These are phyloP conservation scores for Diabrotica virgifera DNA, from an alignment of 1,140 invertebrate genomes.

Conservation along the genomic window DNA sequence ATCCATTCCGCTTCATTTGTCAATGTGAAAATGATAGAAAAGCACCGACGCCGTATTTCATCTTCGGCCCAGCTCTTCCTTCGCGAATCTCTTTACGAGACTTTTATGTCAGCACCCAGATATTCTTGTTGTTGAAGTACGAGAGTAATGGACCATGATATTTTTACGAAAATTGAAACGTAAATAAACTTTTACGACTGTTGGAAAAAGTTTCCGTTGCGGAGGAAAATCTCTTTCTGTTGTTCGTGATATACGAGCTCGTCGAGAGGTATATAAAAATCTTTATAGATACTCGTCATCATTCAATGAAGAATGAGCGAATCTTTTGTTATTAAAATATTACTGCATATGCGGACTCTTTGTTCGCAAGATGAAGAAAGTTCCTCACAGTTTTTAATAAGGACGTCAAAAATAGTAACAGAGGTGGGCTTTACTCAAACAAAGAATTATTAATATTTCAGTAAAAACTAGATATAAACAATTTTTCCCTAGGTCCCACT, in stretches of 20 bases:
- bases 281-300: background rate
- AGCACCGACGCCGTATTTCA: constrained; percentile 34
- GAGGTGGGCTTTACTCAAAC: too few species aligned
- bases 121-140: constrained; percentile 34
- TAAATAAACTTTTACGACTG: constrained; percentile 44
- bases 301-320: background rate
- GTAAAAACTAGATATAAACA: too few species aligned
- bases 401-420: too few species aligned
- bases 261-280: constrained; percentile 2
- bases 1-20: constrained; percentile 37
- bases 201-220: constrained; percentile 17
- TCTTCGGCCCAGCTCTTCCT: constrained; percentile 30
- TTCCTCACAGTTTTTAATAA: too few species aligned
- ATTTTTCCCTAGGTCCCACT: too few species aligned
- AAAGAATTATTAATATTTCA: too few species aligned
- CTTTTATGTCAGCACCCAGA: constrained; percentile 38
- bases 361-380: too few species aligned
- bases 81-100: constrained; percentile 36
- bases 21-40: constrained; percentile 30
- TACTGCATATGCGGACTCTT: too few species aligned
- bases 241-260: background rate
- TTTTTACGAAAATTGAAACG: constrained; percentile 47
- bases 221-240: background rate
- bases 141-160: constrained; percentile 43
- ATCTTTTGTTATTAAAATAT: background rate